Base-by-base conservation (phyloP, 1,140 invertebrate species). In the Heliconius congener region DNA sequence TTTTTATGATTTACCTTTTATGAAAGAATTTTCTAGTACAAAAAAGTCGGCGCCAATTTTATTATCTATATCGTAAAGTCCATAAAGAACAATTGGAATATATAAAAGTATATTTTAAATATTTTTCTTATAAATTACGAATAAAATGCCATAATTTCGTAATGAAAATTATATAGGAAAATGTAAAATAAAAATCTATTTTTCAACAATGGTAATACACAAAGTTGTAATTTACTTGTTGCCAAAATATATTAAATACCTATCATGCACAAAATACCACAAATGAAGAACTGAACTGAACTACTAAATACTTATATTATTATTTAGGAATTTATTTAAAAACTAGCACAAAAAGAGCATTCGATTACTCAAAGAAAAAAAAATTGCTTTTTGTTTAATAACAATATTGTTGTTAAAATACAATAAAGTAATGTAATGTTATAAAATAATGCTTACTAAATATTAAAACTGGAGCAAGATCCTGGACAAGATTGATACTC, bases 11-110 rank as follows among this genome's bases (percentile, higher is more conserved):
- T 30, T 30, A 27, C 8, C 13, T 27, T 30, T 66, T 27, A 16
- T 66, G 27, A 27, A 66, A 66, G 60, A 66, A 66, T 66, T 66
- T 66, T 66, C 60, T 66, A 66, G 60, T 30, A 66, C 30, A 27
- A 57, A 11, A 27, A 66, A 66, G 3, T 60, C 60, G 23, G 60
- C 60, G 60, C 60, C 60, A 66, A 66, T 27, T 66, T 66, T 30
- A 9, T 57, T 57, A 57, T 66, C 60, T 66, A 13, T 60, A 60
- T 60, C n/a, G 8, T n/a, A 46, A 27, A 60, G 23, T 60, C 9
- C 8, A 11, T 60, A 46, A 46, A 46, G 42, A 55, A 55, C 8
- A 55, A n/a, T n/a, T 55, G 8, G 18, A 55, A 55, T 19, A 55
- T 55, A 52, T 8, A 52, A 19, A 52, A 52, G 50, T 1, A 46